Evolutionary conservation across 2,113 vertebrate genomes (phyloP).

Genomic region (Triplophysa rosa): DNA sequence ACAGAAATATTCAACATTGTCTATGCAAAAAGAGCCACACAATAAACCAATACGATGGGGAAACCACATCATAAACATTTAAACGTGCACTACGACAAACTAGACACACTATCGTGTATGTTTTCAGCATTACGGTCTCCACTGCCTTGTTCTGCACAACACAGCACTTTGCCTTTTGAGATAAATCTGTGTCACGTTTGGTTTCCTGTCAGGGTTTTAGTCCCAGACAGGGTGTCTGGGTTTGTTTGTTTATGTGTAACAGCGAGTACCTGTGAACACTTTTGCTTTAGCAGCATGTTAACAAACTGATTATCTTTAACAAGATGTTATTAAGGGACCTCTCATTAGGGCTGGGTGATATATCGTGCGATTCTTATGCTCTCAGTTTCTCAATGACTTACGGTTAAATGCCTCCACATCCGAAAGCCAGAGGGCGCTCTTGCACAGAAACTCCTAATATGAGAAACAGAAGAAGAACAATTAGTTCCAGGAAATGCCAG

Average conservation of each 20-base stretch:
- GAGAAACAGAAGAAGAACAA: no score
- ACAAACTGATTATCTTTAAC: constrained; percentile 74
- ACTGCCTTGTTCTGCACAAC: constrained; percentile 3
- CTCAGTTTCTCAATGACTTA: no score
- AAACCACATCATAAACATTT: neutral
- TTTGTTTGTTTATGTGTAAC: constrained; percentile 42
- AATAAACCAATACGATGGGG: neutral
- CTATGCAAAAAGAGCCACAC: no score
- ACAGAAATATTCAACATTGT: no score
- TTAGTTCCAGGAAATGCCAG: no score
- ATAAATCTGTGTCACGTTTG: constrained; percentile 47
- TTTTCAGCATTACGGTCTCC: neutral
- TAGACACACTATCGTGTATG: neutral
- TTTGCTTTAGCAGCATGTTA: constrained; percentile 67
- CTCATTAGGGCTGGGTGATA: no score
- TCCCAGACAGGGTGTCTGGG: constrained; percentile 10
- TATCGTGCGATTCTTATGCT: no score
- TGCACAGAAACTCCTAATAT: no score
- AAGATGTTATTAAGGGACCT: constrained; percentile 70
- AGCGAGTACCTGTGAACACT: constrained; percentile 60
- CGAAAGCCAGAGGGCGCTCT: no score
- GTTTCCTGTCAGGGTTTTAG: constrained; percentile 48
- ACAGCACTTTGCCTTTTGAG: constrained; percentile 36
- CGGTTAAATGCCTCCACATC: no score
- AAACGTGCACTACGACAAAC: neutral